Evolutionary conservation across 1,140 invertebrate species (phyloP).

Genomic region (Pygmarrhopalites habei): DNA sequence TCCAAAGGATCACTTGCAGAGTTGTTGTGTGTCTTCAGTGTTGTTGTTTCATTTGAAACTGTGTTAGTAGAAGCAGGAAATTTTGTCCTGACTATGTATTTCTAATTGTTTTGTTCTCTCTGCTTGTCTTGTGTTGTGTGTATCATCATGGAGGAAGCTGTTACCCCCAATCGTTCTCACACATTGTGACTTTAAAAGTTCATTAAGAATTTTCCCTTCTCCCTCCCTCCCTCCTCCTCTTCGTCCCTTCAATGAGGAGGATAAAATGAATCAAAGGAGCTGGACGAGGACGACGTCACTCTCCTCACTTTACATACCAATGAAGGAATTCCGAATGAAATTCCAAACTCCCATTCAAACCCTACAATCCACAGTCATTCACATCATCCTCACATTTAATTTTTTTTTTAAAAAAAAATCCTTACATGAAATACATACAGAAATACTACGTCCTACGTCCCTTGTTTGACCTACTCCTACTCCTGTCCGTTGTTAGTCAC

Average conservation of each 20-base stretch:
- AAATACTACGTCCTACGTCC: too few species aligned
- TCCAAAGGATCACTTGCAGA: not conserved
- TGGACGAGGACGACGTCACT: too few species aligned
- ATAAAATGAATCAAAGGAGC: too few species aligned
- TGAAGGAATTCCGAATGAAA: too few species aligned
- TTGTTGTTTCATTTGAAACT: not conserved
- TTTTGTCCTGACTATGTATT: not conserved
- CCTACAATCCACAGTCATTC: too few species aligned
- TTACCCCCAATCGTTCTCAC: not conserved
- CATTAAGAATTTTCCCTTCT: not conserved
- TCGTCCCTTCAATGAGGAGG: not conserved
- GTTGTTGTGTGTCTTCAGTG: not conserved
- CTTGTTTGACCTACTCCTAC: too few species aligned
- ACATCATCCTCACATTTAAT: too few species aligned
- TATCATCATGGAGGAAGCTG: not conserved
- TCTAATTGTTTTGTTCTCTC: not conserved
- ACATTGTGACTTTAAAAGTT: not conserved
- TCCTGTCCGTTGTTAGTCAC: too few species aligned
- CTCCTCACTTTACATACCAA: too few species aligned
- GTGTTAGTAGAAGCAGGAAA: conserved; percentile 6
- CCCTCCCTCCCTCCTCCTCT: not conserved
- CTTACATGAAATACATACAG: too few species aligned
- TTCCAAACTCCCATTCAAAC: too few species aligned
- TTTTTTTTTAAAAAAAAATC: too few species aligned
- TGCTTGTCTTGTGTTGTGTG: not conserved